A percentile compares a stretch with the other conserved stretches of the same genome.
Evolutionary conservation across 2,113 vertebrate genomes (phyloP).

Genomic region (Ptyas mucosa): DNA sequence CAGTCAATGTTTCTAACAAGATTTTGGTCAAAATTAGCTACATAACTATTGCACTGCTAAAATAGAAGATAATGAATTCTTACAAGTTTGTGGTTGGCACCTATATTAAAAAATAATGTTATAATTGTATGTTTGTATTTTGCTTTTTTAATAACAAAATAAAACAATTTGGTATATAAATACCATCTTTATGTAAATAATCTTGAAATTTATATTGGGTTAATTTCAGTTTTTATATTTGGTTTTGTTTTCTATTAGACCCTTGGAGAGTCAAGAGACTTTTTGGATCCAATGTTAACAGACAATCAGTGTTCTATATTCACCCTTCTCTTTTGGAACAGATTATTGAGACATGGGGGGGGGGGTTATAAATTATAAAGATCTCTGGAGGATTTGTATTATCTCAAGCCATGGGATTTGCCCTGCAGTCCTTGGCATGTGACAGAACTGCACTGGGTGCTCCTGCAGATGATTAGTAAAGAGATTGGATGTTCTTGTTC

Average conservation of each 20-base stretch:
- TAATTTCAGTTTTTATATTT: background rate
- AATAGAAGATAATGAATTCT: slow-evolving; percentile 8
- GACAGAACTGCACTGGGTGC: background rate
- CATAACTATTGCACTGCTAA: slow-evolving; percentile 18
- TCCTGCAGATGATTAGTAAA: background rate
- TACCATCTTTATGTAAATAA: background rate
- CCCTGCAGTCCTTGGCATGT: background rate
- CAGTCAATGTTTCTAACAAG: slow-evolving; percentile 14
- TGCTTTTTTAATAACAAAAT: background rate
- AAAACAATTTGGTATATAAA: background rate
- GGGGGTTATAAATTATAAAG: background rate
- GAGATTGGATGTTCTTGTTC: background rate
- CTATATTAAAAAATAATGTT: background rate
- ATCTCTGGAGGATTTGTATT: background rate
- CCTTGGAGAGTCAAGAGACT: background rate
- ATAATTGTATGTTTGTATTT: background rate
- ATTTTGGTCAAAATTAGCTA: background rate
- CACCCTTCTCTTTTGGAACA: background rate
- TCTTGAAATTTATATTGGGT: background rate
- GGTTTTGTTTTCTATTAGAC: background rate
- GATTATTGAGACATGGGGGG: background rate
- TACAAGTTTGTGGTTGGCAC: background rate
- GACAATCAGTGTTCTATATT: background rate
- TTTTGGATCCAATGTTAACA: background rate
- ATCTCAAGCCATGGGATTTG: background rate